phyloP scores from a whole-genome alignment of 2,797 vertebrate species.

The Jordanella pulchra region DNA sequence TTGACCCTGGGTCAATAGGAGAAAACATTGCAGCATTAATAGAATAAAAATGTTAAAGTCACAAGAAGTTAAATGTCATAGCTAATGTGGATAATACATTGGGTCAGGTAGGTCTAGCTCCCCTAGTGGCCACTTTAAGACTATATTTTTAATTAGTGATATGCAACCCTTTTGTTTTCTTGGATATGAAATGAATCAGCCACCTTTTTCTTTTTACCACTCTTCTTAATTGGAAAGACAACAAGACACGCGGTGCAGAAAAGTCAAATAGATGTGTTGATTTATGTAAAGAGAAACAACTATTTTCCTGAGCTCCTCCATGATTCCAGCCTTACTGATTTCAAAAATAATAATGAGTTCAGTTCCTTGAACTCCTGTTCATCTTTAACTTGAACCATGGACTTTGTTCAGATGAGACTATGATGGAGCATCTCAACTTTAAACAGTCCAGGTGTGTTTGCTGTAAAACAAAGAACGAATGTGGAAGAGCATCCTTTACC shows the following conservation, averaged over 20 bases:
- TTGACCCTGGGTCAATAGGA: constrained; percentile 14
- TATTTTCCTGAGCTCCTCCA: not conserved
- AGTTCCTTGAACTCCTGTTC: not conserved
- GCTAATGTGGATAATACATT: too few relatives aligned
- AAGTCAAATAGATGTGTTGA: not conserved
- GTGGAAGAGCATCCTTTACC: not conserved
- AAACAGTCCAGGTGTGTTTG: too few relatives aligned
- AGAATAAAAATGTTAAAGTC: not conserved
- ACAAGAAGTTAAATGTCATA: too few relatives aligned
- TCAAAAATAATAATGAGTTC: not conserved
- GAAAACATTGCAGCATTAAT: not conserved
- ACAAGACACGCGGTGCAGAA: not conserved
- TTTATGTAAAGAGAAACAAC: not conserved
- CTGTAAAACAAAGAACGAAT: not conserved
- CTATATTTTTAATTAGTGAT: not conserved
- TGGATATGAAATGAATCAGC: not conserved
- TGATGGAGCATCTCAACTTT: too few relatives aligned
- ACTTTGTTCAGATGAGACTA: too few relatives aligned
- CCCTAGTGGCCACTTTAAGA: too few relatives aligned
- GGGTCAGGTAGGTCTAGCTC: too few relatives aligned
- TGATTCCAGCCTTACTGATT: too few relatives aligned
- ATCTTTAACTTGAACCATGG: too few relatives aligned
- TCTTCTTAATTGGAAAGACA: not conserved
- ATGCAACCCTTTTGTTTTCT: not conserved
- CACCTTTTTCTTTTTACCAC: not conserved